Evolutionary conservation across 2,888 invertebrate species (phyloP).

Genomic region (Danaus chrysippus): DNA sequence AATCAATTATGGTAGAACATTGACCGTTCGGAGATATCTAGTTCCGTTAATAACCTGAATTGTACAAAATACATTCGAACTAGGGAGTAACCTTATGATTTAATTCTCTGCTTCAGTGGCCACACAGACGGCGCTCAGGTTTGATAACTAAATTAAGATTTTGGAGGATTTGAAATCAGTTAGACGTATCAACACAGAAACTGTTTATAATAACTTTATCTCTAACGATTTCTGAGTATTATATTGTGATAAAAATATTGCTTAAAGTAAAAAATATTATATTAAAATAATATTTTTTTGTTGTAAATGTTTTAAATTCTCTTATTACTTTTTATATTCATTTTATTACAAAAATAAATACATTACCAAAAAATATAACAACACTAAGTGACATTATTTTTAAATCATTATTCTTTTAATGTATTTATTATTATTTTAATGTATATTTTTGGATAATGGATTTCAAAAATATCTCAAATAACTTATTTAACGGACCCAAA

Average conservation of each 20-base stretch:
- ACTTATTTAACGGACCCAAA: not conserved
- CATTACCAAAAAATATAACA: too few species aligned
- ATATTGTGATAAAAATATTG: not conserved
- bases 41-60: constrained; percentile 43
- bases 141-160: constrained; percentile 50
- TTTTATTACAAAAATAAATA: too few species aligned
- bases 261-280: not conserved
- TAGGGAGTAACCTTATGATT: constrained; percentile 47
- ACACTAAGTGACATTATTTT: too few species aligned
- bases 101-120: constrained; percentile 47
- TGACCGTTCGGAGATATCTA: constrained; percentile 9
- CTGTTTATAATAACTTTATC: constrained; percentile 27
- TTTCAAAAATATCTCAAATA: not conserved
- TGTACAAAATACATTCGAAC: constrained; percentile 42
- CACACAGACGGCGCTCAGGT: constrained; percentile 40
- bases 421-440: constrained; percentile 1
- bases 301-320: too few species aligned
- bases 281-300: not conserved
- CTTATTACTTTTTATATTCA: too few species aligned
- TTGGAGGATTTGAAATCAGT: constrained; percentile 37
- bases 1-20: not conserved
- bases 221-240: not conserved
- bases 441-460: not conserved
- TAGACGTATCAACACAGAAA: constrained; percentile 32
- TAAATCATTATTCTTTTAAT: too few species aligned